Conservation (phyloP, 2,797 vertebrate species). For the Gastrophryne carolinensis region DNA sequence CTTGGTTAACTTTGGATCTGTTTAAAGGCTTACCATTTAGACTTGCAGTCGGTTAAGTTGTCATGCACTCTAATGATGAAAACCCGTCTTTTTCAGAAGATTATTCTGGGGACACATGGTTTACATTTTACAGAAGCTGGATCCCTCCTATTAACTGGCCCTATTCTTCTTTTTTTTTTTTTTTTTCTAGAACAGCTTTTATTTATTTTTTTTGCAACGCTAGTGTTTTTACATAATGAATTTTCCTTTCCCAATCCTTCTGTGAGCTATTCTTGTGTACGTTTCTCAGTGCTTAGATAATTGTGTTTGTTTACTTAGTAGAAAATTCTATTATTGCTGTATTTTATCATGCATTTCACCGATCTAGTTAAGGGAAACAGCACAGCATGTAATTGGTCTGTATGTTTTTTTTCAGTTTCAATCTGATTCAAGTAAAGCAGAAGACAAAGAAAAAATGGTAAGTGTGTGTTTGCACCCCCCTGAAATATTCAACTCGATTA, state of each 20-base stretch:
- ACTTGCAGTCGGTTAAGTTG: no score
- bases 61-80: no score
- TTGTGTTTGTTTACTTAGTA: slow-evolving; percentile 8
- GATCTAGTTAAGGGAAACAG: neutral
- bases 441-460: slow-evolving; percentile 91
- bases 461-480: no score
- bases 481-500: no score
- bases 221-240: neutral
- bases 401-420: slow-evolving; percentile 75
- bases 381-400: slow-evolving; percentile 3
- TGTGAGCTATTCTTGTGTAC: neutral
- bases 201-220: neutral
- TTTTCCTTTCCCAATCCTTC: neutral
- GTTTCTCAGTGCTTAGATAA: slow-evolving; percentile 8
- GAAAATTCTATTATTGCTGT: neutral
- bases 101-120: neutral
- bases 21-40: no score
- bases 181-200: neutral
- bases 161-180: neutral
- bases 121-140: neutral
- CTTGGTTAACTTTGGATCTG: no score
- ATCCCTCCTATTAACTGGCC: neutral
- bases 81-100: no score
- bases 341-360: neutral
- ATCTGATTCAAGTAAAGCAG: slow-evolving; percentile 78